Conservation (phyloP, 2,888 invertebrate species). For the Maniola hyperantus region DNA sequence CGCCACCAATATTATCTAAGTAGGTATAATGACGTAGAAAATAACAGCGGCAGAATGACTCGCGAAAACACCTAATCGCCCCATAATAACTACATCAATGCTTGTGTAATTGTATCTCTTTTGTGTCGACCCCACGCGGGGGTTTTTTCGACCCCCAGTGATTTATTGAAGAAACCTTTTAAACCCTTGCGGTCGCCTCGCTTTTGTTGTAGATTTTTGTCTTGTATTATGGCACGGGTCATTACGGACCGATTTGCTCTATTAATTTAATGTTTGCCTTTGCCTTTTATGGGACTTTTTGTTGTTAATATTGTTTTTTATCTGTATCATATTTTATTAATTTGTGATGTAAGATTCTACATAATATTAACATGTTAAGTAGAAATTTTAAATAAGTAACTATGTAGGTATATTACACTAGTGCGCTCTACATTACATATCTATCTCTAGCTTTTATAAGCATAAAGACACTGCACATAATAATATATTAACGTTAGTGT, state of each 20-base stretch:
- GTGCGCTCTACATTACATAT: too few species aligned
- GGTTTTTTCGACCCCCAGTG: constrained; percentile 52
- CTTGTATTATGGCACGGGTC: constrained; percentile 56
- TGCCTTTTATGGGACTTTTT: constrained; percentile 24
- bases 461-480: too few species aligned
- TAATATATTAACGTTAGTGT: too few species aligned
- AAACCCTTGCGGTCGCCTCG: constrained; percentile 70
- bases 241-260: constrained; percentile 65
- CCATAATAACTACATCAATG: constrained; percentile 66
- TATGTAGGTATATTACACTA: too few species aligned
- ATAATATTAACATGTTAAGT: too few species aligned
- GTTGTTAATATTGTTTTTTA: neutral
- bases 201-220: constrained; percentile 53
- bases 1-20: too few species aligned
- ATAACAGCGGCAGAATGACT: constrained; percentile 50
- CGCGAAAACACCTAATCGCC: constrained; percentile 58
- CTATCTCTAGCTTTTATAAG: too few species aligned
- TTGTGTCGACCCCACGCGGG: constrained; percentile 47
- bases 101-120: constrained; percentile 69
- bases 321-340: neutral
- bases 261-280: constrained; percentile 57
- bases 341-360: neutral
- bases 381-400: too few species aligned
- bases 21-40: neutral
- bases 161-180: constrained; percentile 81